Percentiles rank a stretch among this genome's conserved stretches.
Evolutionary conservation across 1,140 invertebrate species (phyloP).

Genomic region (Drosophila sp.): DNA sequence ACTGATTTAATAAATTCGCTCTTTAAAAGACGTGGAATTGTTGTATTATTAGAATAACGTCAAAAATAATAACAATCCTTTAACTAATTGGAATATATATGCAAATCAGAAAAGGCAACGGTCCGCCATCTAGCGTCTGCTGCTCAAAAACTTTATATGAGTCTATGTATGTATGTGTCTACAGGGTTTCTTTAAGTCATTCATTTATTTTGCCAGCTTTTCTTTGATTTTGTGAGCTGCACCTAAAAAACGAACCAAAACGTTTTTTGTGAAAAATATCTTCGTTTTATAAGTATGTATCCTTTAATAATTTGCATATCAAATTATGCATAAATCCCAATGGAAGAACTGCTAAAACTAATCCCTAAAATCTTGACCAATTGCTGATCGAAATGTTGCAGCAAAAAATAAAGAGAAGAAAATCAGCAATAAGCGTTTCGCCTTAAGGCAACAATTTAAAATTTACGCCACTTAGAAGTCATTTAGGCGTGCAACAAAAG

Average conservation of each 20-base stretch:
- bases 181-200: not conserved
- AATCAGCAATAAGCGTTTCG: slow-evolving; percentile 24
- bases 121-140: not conserved
- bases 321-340: slow-evolving; percentile 33
- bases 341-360: slow-evolving; percentile 23
- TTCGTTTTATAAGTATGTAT: slow-evolving; percentile 25
- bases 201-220: not conserved
- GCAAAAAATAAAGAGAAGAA: slow-evolving; percentile 39
- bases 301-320: slow-evolving; percentile 25
- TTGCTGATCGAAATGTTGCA: slow-evolving; percentile 55
- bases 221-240: not conserved
- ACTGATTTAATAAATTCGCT: not conserved
- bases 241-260: not conserved
- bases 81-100: no score
- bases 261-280: not conserved
- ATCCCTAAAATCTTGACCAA: slow-evolving; percentile 38
- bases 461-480: slow-evolving; percentile 75
- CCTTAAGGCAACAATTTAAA: slow-evolving; percentile 72
- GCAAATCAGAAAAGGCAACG: not conserved
- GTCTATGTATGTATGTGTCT: not conserved
- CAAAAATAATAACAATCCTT: no score
- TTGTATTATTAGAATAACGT: no score
- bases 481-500: slow-evolving; percentile 73
- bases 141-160: not conserved
- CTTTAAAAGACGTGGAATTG: no score